Evolutionary conservation across 2,113 vertebrate species (phyloP).

Genomic region (Chionodraco myersi): DNA sequence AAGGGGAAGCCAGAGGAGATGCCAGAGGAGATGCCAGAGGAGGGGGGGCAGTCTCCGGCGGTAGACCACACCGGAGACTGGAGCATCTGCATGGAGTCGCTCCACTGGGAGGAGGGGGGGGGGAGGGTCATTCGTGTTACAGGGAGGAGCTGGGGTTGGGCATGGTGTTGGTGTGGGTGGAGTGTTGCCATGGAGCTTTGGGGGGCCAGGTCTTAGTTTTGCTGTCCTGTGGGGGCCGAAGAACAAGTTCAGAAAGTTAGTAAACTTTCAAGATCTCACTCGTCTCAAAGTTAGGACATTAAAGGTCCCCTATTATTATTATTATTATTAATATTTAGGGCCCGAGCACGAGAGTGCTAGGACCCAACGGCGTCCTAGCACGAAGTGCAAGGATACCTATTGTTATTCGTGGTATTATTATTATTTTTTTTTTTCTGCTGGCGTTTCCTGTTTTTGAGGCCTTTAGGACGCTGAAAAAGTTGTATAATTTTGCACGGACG

Average conservation of each 20-base stretch:
- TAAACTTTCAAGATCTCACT: background rate
- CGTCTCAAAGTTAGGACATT: background rate
- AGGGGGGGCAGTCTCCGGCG: slow-evolving; percentile 87
- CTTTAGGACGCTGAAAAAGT: too few species aligned
- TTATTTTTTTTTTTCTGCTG: too few species aligned
- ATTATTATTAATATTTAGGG: too few species aligned
- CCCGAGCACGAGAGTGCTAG: too few species aligned
- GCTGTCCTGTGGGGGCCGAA: slow-evolving; percentile 86
- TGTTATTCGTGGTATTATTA: too few species aligned
- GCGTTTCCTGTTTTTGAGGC: too few species aligned
- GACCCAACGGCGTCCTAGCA: too few species aligned
- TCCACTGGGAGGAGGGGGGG: slow-evolving; percentile 92
- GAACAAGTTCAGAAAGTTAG: background rate
- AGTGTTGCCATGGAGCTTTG: slow-evolving; percentile 98
- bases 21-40: slow-evolving; percentile 81
- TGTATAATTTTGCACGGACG: too few species aligned
- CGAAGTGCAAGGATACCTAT: too few species aligned
- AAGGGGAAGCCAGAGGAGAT: slow-evolving; percentile 89
- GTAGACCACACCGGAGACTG: slow-evolving; percentile 95
- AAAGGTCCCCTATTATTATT: too few species aligned
- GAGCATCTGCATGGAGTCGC: slow-evolving; percentile 94
- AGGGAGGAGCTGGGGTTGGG: slow-evolving; percentile 90
- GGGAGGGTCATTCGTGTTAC: slow-evolving; percentile 92
- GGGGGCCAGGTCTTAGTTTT: slow-evolving; percentile 99
- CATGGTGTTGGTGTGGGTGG: slow-evolving; percentile 85